A percentile compares a stretch with the other conserved stretches of the same genome.
These are phyloP conservation scores for Apostichopus japonicus DNA, from an alignment of 35 echinoderm and acorn worm genomes.

Conservation along the genomic window DNA sequence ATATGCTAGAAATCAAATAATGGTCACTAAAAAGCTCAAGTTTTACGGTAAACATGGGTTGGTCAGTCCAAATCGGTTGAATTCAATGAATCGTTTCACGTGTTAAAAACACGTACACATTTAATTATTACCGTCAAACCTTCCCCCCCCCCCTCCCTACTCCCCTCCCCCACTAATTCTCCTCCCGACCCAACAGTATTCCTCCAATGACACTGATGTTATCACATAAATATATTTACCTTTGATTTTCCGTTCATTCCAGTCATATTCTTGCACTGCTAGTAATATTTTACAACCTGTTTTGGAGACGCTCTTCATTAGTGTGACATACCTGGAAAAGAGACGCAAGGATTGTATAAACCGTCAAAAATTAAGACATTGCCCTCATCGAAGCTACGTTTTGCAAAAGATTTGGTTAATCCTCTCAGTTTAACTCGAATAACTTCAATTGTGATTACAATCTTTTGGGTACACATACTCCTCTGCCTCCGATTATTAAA, in stretches of 20 bases:
- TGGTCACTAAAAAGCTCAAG: too few relatives aligned
- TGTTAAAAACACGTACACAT: too few relatives aligned
- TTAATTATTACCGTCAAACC: not conserved
- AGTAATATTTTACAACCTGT: not conserved
- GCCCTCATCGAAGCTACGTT: too few relatives aligned
- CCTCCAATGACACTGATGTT: not conserved
- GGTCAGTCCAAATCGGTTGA: too few relatives aligned
- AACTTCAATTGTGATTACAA: too few relatives aligned
- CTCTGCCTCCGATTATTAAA: too few relatives aligned
- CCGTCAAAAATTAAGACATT: too few relatives aligned
- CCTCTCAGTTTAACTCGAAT: too few relatives aligned
- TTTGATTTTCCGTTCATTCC: not conserved
- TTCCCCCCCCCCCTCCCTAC: not conserved
- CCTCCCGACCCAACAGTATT: not conserved
- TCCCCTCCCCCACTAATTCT: not conserved
- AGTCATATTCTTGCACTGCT: conserved; percentile 24
- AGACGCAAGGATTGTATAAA: not conserved
- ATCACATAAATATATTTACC: not conserved
- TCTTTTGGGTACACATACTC: too few relatives aligned
- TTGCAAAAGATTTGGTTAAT: too few relatives aligned
- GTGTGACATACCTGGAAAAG: not conserved
- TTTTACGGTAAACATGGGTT: too few relatives aligned
- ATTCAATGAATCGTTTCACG: not conserved
- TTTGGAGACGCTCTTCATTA: not conserved
- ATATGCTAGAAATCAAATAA: too few relatives aligned